These are phyloP conservation scores for Proales similis DNA, from an alignment of 1,140 invertebrate species.

Conservation along the genomic window DNA sequence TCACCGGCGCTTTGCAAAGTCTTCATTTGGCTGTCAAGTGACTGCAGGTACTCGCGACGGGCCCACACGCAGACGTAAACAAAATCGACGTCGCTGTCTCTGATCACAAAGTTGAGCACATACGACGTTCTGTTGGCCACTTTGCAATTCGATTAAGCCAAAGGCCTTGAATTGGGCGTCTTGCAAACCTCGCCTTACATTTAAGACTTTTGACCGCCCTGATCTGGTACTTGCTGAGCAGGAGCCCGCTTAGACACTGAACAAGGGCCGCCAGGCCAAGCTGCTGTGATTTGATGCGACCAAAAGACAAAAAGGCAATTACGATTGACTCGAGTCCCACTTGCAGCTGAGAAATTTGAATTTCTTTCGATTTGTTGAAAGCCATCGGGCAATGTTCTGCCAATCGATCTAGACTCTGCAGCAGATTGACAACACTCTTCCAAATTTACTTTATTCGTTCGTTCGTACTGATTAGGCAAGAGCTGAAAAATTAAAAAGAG, in stretches of 20 bases:
- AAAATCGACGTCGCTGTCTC: conserved; percentile 27
- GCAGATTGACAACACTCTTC: no score
- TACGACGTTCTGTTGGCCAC: neutral
- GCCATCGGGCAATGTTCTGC: no score
- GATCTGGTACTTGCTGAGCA: conserved; percentile 11
- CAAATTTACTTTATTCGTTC: no score
- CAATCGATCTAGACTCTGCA: no score
- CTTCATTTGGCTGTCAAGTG: neutral
- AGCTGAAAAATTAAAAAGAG: no score
- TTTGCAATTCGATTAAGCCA: conserved; percentile 7
- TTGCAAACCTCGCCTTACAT: conserved; percentile 20
- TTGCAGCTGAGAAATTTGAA: no score
- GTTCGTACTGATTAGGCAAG: no score
- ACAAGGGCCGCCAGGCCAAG: no score
- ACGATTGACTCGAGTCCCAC: no score
- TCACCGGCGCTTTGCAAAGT: neutral
- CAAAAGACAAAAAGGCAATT: no score
- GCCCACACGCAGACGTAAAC: conserved; percentile 14
- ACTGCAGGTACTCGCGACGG: conserved; percentile 7
- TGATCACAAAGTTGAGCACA: neutral
- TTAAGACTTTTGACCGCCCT: conserved; percentile 5
- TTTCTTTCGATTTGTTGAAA: no score
- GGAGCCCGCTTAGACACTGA: conserved; percentile 2
- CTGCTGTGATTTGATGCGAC: no score
- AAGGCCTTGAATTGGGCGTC: neutral